A percentile compares a stretch with the other conserved stretches of the same genome.
Evolutionary conservation across 2,888 invertebrate species (phyloP).

Genomic region (Spisula subtruncata): DNA sequence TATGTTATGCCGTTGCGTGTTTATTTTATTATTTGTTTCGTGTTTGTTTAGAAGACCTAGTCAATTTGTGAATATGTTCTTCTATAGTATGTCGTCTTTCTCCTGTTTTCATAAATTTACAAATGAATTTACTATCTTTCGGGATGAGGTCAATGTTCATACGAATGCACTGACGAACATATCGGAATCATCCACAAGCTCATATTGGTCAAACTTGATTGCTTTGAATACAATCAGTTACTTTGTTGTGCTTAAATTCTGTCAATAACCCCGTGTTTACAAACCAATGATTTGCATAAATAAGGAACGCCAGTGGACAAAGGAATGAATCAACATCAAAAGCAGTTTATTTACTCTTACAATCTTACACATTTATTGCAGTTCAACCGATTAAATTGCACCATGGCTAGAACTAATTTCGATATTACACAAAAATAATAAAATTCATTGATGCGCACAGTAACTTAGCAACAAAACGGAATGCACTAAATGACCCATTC

Average conservation of each 20-base stretch:
- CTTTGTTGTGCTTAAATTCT: background rate
- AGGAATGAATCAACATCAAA: background rate
- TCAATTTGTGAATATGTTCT: no score
- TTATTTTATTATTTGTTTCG: no score
- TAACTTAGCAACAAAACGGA: background rate
- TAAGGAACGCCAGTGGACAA: background rate
- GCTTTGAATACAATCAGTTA: no score
- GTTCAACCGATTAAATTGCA: background rate
- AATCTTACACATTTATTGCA: background rate
- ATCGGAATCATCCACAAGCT: no score
- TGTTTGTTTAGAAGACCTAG: no score
- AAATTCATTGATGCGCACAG: background rate
- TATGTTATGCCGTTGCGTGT: no score
- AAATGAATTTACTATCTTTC: no score
- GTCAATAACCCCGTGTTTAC: constrained; percentile 14
- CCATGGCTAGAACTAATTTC: background rate
- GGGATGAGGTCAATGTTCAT: no score
- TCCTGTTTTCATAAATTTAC: no score
- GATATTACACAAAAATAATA: background rate
- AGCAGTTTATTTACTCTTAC: background rate
- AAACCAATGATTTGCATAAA: background rate
- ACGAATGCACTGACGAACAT: no score
- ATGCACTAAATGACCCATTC: background rate
- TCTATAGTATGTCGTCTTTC: no score
- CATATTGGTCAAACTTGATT: no score